These are phyloP conservation scores for Amphipoea oculea DNA, from an alignment of 2,888 invertebrate species.

Conservation along the genomic window DNA sequence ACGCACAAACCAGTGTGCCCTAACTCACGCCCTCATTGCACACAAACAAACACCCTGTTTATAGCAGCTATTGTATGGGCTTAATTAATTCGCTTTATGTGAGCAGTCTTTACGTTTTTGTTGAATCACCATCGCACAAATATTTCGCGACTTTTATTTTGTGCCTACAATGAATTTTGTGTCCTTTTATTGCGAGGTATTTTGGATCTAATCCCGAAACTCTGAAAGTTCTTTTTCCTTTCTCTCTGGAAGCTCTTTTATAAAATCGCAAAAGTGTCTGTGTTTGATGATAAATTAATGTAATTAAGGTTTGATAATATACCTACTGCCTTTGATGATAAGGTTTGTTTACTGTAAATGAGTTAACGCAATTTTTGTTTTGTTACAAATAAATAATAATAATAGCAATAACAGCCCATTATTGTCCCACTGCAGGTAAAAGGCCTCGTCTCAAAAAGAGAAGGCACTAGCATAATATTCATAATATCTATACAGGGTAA, in stretches of 20 bases:
- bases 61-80: slow-evolving; percentile 80
- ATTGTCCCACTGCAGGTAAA: neutral
- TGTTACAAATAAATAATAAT: neutral
- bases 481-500: neutral
- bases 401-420: neutral
- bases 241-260: neutral
- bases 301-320: too few relatives aligned
- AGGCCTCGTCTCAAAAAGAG: neutral
- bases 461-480: neutral
- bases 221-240: neutral
- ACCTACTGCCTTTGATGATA: neutral
- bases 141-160: slow-evolving; percentile 62
- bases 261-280: neutral
- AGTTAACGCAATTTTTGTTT: neutral
- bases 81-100: slow-evolving; percentile 87
- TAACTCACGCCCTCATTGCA: slow-evolving; percentile 66
- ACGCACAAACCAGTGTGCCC: slow-evolving; percentile 52
- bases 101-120: slow-evolving; percentile 76
- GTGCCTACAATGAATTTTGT: slow-evolving; percentile 40
- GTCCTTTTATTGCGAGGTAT: slow-evolving; percentile 23
- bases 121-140: slow-evolving; percentile 71
- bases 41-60: slow-evolving; percentile 81
- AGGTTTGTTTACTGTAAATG: neutral
- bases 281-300: neutral
- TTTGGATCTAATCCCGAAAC: neutral